phyloP scores from a whole-genome alignment of 2,113 vertebrate genomes.

The Paralichthys olivaceus region DNA sequence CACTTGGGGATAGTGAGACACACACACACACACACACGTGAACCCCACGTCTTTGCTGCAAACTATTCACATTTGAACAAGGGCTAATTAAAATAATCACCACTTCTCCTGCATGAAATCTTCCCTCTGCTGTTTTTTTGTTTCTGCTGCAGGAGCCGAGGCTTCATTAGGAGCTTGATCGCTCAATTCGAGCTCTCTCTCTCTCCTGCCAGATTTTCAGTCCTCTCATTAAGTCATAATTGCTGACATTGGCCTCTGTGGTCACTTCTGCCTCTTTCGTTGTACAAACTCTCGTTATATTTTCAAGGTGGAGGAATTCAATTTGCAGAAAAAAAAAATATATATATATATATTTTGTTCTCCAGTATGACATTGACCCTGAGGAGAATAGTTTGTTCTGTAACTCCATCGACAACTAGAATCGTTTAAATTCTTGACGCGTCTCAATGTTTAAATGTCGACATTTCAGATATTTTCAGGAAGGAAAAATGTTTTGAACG shows the following conservation, averaged over 20 bases:
- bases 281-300: neutral
- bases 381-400: neutral
- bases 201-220: conserved; percentile 9
- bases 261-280: neutral
- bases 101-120: conserved; percentile 56
- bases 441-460: too few relatives aligned
- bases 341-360: fast-evolving
- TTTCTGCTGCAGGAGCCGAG: conserved; percentile 51
- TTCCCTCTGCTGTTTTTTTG: conserved; percentile 21
- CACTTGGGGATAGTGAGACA: conserved; percentile 32
- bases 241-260: conserved; percentile 4
- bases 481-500: too few relatives aligned
- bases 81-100: conserved; percentile 81
- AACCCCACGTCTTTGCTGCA: conserved; percentile 2
- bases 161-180: conserved; percentile 50
- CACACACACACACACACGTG: conserved; percentile 6
- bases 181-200: neutral
- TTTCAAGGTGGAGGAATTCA: neutral
- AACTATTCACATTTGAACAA: conserved; percentile 67
- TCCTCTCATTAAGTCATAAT: conserved; percentile 22
- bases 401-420: neutral
- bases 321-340: neutral
- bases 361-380: neutral
- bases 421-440: neutral
- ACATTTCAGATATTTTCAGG: too few relatives aligned